Base-by-base conservation (phyloP, 2,888 invertebrate species). In the Lissocephala sabroskyi region DNA sequence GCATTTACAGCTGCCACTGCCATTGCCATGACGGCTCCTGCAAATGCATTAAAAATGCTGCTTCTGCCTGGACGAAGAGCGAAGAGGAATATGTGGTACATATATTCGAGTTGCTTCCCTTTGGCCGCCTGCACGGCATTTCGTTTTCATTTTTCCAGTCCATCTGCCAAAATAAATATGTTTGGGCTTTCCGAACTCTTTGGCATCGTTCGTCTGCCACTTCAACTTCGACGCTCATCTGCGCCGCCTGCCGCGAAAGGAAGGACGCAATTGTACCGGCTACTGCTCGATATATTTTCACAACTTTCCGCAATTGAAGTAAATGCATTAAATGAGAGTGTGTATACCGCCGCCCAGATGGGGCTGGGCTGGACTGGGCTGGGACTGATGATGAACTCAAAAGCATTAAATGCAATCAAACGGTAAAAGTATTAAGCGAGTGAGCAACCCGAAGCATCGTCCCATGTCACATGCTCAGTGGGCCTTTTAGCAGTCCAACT, bases 81-180 rank as follows among this genome's bases (percentile, higher is more conserved):
- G 11, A 32, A 23, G 7, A 33, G 33, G 7, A 33, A 33, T 35
- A n/a, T n/a, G n/a, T n/a, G 10, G 16, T 35, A 23, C 35, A 35
- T 14, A 17, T n/a, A 33, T 13, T 33, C 7, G 13, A 23, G 7
- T 23, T 23, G 23, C 23, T 7, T 14, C 7, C 4, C 14, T 35
- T 16, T 35, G 14, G 7, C 16, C 14, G 11, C 33, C 14, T 6
- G 11, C 33, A 18, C 37, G 16, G 17, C 37, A 37, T 32, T 19
- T 45, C 32, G 28, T 39, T 46, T 46, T 35, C 46, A 46, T 41
- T 48, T 73, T 73, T 73, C 78, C 78, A 71, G 76, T 73, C 73
- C 76, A 78, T 73, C 71, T 78, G 73, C 73, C 71, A 73, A 73
- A 73, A 73, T 78, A 73, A 78, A 73, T 73, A 73, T 73, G 78